These are phyloP conservation scores for Corythornis madagascariensis DNA, from an alignment of 2,113 vertebrate genomes.

Conservation along the genomic window DNA sequence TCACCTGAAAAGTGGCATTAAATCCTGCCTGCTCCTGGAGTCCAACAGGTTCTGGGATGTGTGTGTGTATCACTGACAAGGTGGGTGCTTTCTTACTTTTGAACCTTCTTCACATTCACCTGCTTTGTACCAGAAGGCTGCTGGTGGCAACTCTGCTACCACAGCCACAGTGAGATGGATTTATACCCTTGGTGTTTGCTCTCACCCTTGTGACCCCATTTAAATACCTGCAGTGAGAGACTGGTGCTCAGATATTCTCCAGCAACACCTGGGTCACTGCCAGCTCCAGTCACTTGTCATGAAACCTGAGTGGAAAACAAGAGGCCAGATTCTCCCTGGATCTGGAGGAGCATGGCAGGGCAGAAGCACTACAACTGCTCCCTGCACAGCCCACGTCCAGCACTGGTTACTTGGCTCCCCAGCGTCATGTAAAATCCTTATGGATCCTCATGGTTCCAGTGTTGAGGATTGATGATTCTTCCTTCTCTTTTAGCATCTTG, in stretches of 20 bases:
- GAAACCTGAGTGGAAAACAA: neutral
- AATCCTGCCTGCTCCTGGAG: neutral
- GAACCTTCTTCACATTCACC: neutral
- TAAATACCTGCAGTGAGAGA: neutral
- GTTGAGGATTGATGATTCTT: constrained; percentile 48
- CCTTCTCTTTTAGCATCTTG: constrained; percentile 51
- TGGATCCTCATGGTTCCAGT: neutral
- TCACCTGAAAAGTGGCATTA: neutral
- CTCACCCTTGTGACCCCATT: accelerated
- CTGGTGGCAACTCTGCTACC: neutral
- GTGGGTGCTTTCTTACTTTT: neutral
- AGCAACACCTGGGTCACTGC: neutral
- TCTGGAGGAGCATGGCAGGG: neutral
- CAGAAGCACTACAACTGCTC: neutral
- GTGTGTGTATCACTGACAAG: neutral
- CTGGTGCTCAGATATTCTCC: neutral
- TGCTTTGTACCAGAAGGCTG: neutral
- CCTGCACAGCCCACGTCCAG: neutral
- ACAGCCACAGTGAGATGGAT: neutral
- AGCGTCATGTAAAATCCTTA: constrained; percentile 7
- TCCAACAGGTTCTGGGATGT: accelerated
- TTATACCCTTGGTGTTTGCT: neutral
- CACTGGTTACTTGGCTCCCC: neutral
- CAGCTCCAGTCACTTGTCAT: neutral
- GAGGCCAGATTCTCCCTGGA: neutral